Conservation (phyloP, 2,113 vertebrate genomes). For the Suricata suricatta region DNA sequence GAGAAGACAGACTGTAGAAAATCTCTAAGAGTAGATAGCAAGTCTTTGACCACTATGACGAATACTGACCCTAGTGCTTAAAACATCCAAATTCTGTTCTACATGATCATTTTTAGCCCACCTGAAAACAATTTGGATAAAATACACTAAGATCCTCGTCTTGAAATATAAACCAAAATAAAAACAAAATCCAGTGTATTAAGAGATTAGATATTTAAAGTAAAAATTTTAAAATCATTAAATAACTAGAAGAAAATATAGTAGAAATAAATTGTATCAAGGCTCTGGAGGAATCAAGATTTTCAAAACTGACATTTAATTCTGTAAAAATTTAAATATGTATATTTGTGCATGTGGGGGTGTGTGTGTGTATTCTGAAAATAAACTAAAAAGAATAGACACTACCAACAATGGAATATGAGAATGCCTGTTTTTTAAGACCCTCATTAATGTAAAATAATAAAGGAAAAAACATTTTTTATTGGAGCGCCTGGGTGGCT, state of each 20-base stretch:
- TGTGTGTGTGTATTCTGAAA: neutral
- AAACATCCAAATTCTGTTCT: neutral
- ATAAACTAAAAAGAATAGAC: neutral
- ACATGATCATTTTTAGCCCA: neutral
- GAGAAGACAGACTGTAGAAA: neutral
- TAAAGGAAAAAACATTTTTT: neutral
- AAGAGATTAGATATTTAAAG: constrained; percentile 17
- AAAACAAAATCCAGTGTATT: neutral
- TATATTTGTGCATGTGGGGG: neutral
- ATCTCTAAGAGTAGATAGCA: neutral
- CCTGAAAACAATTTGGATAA: neutral
- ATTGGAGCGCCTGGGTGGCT: too few species aligned
- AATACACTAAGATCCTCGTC: neutral
- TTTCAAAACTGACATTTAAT: constrained; percentile 17
- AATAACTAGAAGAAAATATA: neutral
- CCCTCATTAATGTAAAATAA: neutral
- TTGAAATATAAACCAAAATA: constrained; percentile 1
- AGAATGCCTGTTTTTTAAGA: neutral
- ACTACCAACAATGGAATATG: neutral
- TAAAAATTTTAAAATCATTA: neutral
- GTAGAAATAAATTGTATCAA: constrained; percentile 11
- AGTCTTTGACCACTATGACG: neutral
- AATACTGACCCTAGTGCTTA: neutral
- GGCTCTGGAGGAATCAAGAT: neutral
- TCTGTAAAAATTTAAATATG: constrained; percentile 13